phyloP scores from a whole-genome alignment of 1,140 invertebrate species.

The Drepana arcuata region DNA sequence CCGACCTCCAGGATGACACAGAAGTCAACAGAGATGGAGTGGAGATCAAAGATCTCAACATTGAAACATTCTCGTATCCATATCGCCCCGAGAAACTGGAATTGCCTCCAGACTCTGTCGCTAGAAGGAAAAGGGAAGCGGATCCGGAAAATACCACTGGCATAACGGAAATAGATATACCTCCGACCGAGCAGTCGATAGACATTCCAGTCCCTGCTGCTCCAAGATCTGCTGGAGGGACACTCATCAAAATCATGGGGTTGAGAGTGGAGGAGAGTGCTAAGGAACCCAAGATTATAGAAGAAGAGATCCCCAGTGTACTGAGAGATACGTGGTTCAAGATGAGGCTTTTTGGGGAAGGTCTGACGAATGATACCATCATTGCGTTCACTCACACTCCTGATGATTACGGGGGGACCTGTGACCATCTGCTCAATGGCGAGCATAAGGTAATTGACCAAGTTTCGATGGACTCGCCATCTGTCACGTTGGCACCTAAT shows the following conservation, averaged over 20 bases:
- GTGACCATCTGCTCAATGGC: conserved; percentile 59
- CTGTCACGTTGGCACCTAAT: no score
- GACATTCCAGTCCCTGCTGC: conserved; percentile 2
- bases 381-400: conserved; percentile 79
- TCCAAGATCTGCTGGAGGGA: not conserved
- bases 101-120: not conserved
- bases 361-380: conserved; percentile 76
- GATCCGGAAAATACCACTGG: conserved; percentile 1
- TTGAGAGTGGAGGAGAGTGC: conserved; percentile 74
- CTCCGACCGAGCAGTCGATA: not conserved
- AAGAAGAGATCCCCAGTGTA: conserved; percentile 78
- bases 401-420: conserved; percentile 64
- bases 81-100: not conserved
- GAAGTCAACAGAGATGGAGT: conserved; percentile 8
- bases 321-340: conserved; percentile 71
- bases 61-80: conserved; percentile 12
- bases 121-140: conserved; percentile 4
- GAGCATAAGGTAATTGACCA: conserved; percentile 48
- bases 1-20: conserved; percentile 3
- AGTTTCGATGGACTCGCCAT: no score
- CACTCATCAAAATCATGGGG: conserved; percentile 60
- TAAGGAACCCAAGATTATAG: conserved; percentile 74
- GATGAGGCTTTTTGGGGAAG: conserved; percentile 80
- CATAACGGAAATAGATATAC: not conserved
- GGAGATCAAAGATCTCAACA: conserved; percentile 6